Evolutionary conservation across 2,888 invertebrate genomes (phyloP), one percentile per base, ranked within the genome.

Genomic region (Mamestra brassicae): DNA sequence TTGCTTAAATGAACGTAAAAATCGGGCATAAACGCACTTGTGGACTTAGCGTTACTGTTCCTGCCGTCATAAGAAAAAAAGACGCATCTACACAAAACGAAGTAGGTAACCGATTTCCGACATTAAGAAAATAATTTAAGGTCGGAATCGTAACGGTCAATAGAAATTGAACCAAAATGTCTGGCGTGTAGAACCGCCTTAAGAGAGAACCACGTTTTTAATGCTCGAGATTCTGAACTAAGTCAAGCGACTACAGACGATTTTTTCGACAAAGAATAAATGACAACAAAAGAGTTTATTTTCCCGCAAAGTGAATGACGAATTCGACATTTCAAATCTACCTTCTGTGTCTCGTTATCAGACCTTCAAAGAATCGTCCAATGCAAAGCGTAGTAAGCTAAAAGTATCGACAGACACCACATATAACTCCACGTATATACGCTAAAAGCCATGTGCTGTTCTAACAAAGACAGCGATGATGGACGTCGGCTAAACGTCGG

Each of bases 381-480:
- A 55, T 54, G 17, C 13, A 75, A 64, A n/a, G 36, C 34, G 69
- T 52, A 69, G 13, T 50, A 55, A 45, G 52, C 62, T 78, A 61
- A 62, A 81, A 52, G n/a, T 66, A 74, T 74, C 38, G 13, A 64
- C 34, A 74, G 7, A 57, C 17, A 42, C 42, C 17, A 36, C 58
- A 61, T 58, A 50, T 26, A n/a, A 52, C 68, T 60, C n/a, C 17
- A 50, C 36, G n/a, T 61, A 55, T 36, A 45, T 68, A 38, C 50
- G 36, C 45, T 81, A 62, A 81, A 81, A 76, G 64, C 76, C 81
- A 76, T 65, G 76, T 76, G 82, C 26, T 69, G 52, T 57, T 62
- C 57, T 26, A 62, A 81, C 78, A 81, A 80, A 76, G 50, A 81
- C 75, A 45, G 47, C 73, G 83, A 72, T 78, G 83, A 80, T 50